Evolutionary conservation across 2,797 vertebrate species (phyloP), one percentile per base, ranked within the genome.

Genomic region (Dromococcyx pavoninus): DNA sequence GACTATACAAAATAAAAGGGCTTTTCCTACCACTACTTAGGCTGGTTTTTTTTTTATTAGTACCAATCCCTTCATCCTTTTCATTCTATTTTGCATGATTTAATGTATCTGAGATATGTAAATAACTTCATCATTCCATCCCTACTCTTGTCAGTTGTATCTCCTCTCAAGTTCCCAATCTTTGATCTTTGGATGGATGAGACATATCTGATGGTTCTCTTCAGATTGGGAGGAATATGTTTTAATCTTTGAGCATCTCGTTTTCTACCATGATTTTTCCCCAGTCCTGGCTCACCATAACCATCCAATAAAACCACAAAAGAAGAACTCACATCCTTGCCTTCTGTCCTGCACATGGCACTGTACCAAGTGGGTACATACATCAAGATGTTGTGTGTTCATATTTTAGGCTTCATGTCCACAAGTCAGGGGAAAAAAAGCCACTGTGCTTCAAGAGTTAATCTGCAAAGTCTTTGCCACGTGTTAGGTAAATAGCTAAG

Each of bases 401-500:
- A 3, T 21, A 41, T 53, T 35, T 86, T 66, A 9, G 8, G 72
- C 54, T 74, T 79, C 50, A 88, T 67, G 13, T 46, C 51, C 53
- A 61, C 7, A 75, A 72, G 41, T 56, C 0, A 0, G 12, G 3
- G 0, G 11, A 24, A 72, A 72, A 27, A 72, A 73, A 21, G 3
- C 3, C 43, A 56, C 19, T 78, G 39, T 21, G 41, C 46, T 24
- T 75, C 48, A 88, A 76, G 62, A 78, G 72, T 88, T 94, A 87
- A 92, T 64, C 73, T 57, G 30, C 58, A 56, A 76, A 32, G 23
- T 43, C 71, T 94, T 82, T 78, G 48, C 69, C 83, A 87, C 4
- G 37, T 88, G 87, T 62, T 86, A 93, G 89, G 96, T 86, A 95
- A 95, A 93, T 95, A 93, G 75, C 87, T 53, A 3, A 86, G 28